Evolutionary conservation across 2,113 vertebrate species (phyloP).

Genomic region (Trogon melanurus): DNA sequence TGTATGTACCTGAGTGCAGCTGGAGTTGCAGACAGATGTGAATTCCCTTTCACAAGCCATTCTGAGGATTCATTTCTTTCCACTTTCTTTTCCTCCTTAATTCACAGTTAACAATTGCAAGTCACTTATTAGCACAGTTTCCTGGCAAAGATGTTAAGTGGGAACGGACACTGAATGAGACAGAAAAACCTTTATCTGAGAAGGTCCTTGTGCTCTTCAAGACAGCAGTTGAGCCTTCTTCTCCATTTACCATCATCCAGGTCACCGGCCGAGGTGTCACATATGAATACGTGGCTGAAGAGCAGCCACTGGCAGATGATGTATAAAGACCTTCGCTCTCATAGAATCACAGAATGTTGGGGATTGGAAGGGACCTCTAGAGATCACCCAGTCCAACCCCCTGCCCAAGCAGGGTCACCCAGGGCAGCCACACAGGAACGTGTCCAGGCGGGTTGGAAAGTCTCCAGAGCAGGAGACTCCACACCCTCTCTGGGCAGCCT

Average conservation of each 20-base stretch:
- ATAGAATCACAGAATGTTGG: too few relatives aligned
- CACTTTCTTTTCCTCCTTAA: not conserved
- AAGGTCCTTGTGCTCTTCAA: too few relatives aligned
- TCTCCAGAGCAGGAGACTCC: too few relatives aligned
- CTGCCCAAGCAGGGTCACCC: too few relatives aligned
- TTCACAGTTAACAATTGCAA: not conserved
- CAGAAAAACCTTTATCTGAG: too few relatives aligned
- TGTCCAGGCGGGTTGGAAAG: too few relatives aligned
- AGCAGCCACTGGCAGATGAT: fast-evolving
- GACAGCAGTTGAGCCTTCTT: too few relatives aligned
- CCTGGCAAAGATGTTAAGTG: not conserved
- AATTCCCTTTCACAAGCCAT: not conserved
- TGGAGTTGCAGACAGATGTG: not conserved
- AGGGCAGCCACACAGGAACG: too few relatives aligned
- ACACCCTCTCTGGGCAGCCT: too few relatives aligned
- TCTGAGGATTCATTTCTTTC: not conserved
- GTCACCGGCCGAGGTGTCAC: not conserved
- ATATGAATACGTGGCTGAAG: fast-evolving
- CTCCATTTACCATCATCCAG: not conserved
- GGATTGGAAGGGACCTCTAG: too few relatives aligned
- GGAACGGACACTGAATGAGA: not conserved
- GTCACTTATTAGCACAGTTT: not conserved
- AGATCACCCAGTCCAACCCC: too few relatives aligned
- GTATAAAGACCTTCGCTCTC: not conserved
- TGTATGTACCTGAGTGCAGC: fast-evolving